Evolutionary conservation across 2,797 vertebrate species (phyloP), one percentile per base, ranked within the genome.

Genomic region (Furcifer pardalis): DNA sequence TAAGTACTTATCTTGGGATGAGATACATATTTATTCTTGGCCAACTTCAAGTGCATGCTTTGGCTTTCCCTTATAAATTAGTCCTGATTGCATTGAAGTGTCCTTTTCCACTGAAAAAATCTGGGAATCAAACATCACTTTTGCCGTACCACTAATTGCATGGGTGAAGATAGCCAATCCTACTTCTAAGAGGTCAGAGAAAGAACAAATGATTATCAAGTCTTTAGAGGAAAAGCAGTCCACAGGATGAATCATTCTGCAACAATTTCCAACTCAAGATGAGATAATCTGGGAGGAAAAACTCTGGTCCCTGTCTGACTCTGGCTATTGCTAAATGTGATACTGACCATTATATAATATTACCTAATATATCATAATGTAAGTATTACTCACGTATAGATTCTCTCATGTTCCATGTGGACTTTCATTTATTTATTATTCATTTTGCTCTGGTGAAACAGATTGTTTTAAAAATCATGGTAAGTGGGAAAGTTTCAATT

Each of bases 401-500:
- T 62, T 44, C 8, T 49, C 21, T 44, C 23, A 83, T 90, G 59
- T 76, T 86, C 56, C 80, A 68, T 79, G 66, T 52, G n/a, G 78
- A 68, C 35, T 66, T 65, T 65, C 19, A 62, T 25, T 60, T 52
- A 25, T 60, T 27, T 40, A 40, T 76, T 56, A 35, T 65, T 68
- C 30, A 42, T 42, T 42, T 62, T 63, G 37, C 4, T 76, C 63
- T 84, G 78, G 60, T 17, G 73, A 74, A 69, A 84, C 60, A 40
- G 13, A 77, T 77, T 80, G 49, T 46, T 87, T 80, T 86, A 75
- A 78, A 68, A 82, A 82, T 76, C 83, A 77, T 69, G 7, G 37
- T 81, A 40, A n/a, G 35, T 23, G 2, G 37, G 63, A 13, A 23
- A 69, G 17, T 60, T 68, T 81, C 68, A 17, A 44, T 1, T 2